Base-by-base conservation (phyloP, 2,113 vertebrate species). In the Pituophis catenifer region DNA sequence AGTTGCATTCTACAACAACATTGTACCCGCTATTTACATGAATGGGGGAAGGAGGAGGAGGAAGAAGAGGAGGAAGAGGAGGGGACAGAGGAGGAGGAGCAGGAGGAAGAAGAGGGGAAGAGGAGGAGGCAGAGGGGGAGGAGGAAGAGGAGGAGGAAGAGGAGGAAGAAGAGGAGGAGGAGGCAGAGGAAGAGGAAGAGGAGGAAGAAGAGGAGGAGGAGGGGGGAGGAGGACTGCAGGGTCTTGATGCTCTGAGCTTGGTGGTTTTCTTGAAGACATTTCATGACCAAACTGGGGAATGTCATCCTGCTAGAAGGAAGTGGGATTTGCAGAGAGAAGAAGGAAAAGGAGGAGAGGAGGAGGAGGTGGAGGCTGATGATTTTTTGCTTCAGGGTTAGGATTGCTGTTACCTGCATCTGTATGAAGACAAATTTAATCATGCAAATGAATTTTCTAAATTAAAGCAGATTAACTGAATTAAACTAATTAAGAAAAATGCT, bases 1-100 rank as follows among this genome's bases (percentile, higher is more conserved):
- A 65, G 48, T 92, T 85, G 95, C 55, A 87, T 90, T 90, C 81
- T 90, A 94, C 48, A 95, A 94, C 95, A 95, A 95, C 94, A 96
- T 95, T 95, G 92, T 52, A 92, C 92, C 19, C 23, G 38, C 88
- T 95, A 95, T 96, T 94, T 81, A 44, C 33, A 81, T 81, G 75
- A 8, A 75, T 33, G 13, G 65, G 62, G 62, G 11, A 17, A 33
- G 29, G 29, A 15, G 65, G 65, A n/a, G 65, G 62, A 12, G 3
- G 62, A 29, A 4, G 26, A 12, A 1, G 62, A n/a, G 1, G 11
- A 70, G 5, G 5, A 75, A 1, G 2, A 75, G 70, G 70, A 33
- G 13, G 65, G 6, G 12, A 3, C 3, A 17, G 29, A n/a, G 12
- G 65, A n/a, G 1, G 57, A 24, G 0, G 21, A 58, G 13, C 12